Evolutionary conservation across 2,888 invertebrate genomes (phyloP).

Genomic region (Macrostomum cliftonense): DNA sequence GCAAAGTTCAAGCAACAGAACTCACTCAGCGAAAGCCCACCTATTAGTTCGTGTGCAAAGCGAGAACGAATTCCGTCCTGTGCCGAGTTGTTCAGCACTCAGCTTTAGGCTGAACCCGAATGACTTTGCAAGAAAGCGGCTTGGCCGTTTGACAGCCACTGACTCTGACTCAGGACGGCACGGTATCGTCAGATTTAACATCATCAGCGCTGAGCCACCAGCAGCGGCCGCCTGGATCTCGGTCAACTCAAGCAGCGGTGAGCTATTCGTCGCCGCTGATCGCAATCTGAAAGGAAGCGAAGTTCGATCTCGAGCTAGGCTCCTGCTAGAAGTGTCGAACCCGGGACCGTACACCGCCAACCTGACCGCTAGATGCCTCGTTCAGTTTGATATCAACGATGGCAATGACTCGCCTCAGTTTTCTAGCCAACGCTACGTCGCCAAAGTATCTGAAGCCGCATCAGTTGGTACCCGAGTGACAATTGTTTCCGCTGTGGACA

Average conservation of each 20-base stretch:
- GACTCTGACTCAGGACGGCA: slow-evolving; percentile 44
- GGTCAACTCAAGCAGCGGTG: no score
- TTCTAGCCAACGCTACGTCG: slow-evolving; percentile 47
- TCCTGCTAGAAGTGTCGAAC: slow-evolving; percentile 77
- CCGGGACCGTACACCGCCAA: slow-evolving; percentile 73
- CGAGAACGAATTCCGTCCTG: slow-evolving; percentile 46
- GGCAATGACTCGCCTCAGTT: slow-evolving; percentile 89
- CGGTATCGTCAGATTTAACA: slow-evolving; percentile 64
- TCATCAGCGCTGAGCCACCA: slow-evolving; percentile 43
- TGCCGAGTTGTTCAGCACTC: slow-evolving; percentile 16
- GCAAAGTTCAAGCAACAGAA: slow-evolving; percentile 18
- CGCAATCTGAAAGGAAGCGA: slow-evolving; percentile 29
- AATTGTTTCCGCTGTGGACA: neutral
- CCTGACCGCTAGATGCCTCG: slow-evolving; percentile 80
- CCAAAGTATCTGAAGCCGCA: neutral
- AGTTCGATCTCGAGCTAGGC: slow-evolving; percentile 8
- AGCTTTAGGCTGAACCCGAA: slow-evolving; percentile 18
- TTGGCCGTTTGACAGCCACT: slow-evolving; percentile 48
- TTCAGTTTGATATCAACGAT: slow-evolving; percentile 73
- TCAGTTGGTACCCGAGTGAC: neutral
- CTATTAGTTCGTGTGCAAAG: slow-evolving; percentile 23
- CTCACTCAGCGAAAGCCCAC: slow-evolving; percentile 11
- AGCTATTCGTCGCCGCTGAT: no score
- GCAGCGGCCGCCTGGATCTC: no score
- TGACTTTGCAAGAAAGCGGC: slow-evolving; percentile 53